Conservation (phyloP, 2,888 invertebrate genomes). For the Ectemnius lituratus region DNA sequence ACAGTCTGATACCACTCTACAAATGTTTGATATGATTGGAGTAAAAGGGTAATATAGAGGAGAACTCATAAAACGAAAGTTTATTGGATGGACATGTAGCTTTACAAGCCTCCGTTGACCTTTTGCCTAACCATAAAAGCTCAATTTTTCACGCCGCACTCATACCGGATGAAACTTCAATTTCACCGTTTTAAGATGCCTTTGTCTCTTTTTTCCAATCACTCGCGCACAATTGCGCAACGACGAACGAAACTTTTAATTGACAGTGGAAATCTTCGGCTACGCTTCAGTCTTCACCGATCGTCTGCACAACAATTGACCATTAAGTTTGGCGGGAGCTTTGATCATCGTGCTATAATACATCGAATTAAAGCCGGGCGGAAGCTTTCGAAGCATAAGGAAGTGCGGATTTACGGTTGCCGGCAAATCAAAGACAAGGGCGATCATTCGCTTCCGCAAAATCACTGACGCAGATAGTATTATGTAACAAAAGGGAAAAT, state of each 20-base stretch:
- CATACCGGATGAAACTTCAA: too few species aligned
- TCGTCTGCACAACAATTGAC: conserved; percentile 52
- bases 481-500: background rate
- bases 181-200: too few species aligned
- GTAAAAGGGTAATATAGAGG: too few species aligned
- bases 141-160: too few species aligned
- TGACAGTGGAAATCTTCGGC: conserved; percentile 16
- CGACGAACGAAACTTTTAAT: conserved; percentile 39
- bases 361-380: conserved; percentile 48
- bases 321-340: conserved; percentile 40
- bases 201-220: too few species aligned
- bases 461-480: background rate
- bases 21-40: too few species aligned
- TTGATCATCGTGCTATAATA: conserved; percentile 50
- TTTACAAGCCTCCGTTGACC: background rate
- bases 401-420: background rate
- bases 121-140: background rate
- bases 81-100: conserved; percentile 12
- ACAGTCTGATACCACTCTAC: too few species aligned
- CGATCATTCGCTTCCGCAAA: background rate
- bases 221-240: too few species aligned
- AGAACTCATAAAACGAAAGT: background rate
- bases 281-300: background rate
- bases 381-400: conserved; percentile 10
- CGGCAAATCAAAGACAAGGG: conserved; percentile 13